Conservation (phyloP, 2,113 vertebrate genomes). For the Dicaeum eximium region DNA sequence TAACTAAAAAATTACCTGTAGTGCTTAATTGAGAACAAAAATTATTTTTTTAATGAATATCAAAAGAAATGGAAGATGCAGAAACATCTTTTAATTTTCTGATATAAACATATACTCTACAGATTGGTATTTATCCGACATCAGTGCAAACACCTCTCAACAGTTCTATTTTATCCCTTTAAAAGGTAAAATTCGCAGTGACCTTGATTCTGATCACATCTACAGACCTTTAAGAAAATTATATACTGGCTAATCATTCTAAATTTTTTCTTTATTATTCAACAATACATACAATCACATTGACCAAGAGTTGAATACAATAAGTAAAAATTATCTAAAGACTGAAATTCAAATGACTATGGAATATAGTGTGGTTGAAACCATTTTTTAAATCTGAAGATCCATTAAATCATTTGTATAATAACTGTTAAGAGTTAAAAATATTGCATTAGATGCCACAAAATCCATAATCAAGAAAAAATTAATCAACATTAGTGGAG, state of each 20-base stretch:
- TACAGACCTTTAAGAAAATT: background rate
- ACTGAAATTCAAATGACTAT: background rate
- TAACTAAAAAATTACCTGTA: background rate
- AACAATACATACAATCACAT: background rate
- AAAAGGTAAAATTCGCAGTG: background rate
- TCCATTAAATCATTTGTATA: background rate
- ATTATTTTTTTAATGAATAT: background rate
- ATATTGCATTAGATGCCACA: background rate
- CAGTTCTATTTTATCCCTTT: background rate
- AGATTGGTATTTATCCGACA: background rate
- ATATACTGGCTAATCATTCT: background rate
- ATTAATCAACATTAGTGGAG: background rate
- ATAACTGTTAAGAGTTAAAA: background rate
- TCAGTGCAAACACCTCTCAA: background rate
- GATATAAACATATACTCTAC: background rate
- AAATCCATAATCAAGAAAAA: background rate
- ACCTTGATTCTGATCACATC: conserved; percentile 1
- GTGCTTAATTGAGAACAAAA: background rate
- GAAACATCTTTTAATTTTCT: background rate
- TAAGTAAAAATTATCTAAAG: background rate
- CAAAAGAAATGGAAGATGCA: background rate
- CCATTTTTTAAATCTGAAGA: background rate
- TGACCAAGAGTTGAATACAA: background rate
- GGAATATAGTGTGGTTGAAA: background rate
- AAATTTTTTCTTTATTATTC: background rate